Evolutionary conservation across 2,797 vertebrate species (phyloP).

Genomic region (Siniperca obscura): DNA sequence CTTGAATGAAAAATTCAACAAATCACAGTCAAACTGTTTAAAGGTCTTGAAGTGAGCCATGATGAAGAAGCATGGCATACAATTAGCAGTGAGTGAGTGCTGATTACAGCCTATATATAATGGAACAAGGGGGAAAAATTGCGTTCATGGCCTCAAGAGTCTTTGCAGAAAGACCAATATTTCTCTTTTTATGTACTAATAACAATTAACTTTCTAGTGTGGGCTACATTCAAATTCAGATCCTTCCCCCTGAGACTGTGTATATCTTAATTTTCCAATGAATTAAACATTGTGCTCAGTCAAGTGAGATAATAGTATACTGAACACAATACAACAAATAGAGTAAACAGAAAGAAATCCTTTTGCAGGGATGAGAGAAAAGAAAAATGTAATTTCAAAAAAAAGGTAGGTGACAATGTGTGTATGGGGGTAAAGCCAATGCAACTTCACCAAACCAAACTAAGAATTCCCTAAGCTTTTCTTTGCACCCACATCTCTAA

Average conservation of each 20-base stretch:
- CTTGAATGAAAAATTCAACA: slow-evolving; percentile 38
- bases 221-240: slow-evolving; percentile 41
- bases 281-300: slow-evolving; percentile 66
- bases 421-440: slow-evolving; percentile 18
- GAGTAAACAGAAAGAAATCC: slow-evolving; percentile 50
- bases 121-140: slow-evolving; percentile 31
- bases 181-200: slow-evolving; percentile 55
- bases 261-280: slow-evolving; percentile 57
- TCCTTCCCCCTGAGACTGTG: slow-evolving; percentile 30
- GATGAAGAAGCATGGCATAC: slow-evolving; percentile 48
- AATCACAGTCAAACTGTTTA: slow-evolving; percentile 41
- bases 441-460: slow-evolving; percentile 49
- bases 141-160: slow-evolving; percentile 39
- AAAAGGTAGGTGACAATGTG: slow-evolving; percentile 40
- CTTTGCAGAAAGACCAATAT: slow-evolving; percentile 40
- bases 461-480: slow-evolving; percentile 55
- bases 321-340: slow-evolving; percentile 45
- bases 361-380: slow-evolving; percentile 9
- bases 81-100: slow-evolving; percentile 65
- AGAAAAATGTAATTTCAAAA: slow-evolving; percentile 46
- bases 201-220: slow-evolving; percentile 56
- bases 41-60: slow-evolving; percentile 37
- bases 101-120: slow-evolving; percentile 67
- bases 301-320: slow-evolving; percentile 58
- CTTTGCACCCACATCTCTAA: slow-evolving; percentile 50